A percentile compares a stretch with the other conserved stretches of the same genome.
Conservation (phyloP, 2,797 vertebrate species). For the Lycodopsis pacificus region DNA sequence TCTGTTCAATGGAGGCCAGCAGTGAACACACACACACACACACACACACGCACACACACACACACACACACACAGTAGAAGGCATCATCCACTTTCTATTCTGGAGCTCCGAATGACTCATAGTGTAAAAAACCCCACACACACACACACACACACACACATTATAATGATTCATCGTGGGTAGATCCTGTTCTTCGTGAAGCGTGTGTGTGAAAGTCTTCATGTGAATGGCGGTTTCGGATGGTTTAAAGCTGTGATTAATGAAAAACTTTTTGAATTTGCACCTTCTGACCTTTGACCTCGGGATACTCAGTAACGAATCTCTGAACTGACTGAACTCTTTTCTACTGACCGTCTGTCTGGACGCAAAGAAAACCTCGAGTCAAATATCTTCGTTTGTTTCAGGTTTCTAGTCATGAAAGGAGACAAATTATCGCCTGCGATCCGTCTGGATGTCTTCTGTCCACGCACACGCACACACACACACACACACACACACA, state of each 20-base stretch:
- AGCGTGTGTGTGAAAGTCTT: constrained; percentile 19
- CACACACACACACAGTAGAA: background rate
- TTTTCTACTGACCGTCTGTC: background rate
- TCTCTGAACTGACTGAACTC: background rate
- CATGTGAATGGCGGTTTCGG: constrained; percentile 16
- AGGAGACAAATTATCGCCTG: background rate
- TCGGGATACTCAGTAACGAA: background rate
- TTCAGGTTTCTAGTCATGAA: background rate
- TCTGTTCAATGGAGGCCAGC: constrained; percentile 46
- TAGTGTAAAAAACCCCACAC: constrained; percentile 21
- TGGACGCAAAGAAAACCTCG: background rate
- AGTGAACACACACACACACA: background rate
- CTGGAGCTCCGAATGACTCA: constrained; percentile 47
- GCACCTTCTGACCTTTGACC: constrained; percentile 25
- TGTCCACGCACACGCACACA: background rate
- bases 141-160: constrained; percentile 17
- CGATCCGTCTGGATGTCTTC: background rate
- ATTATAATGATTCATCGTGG: constrained; percentile 43
- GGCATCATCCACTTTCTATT: constrained; percentile 40
- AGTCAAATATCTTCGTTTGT: background rate
- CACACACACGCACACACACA: constrained; percentile 9
- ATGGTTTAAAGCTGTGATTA: background rate
- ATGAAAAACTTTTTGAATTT: background rate
- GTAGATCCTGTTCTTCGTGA: constrained; percentile 32
- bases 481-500: constrained; percentile 3